A percentile compares a stretch with the other conserved stretches of the same genome.
These are phyloP conservation scores for Glaucomys volans DNA, from an alignment of 2,113 vertebrate species.

Conservation along the genomic window DNA sequence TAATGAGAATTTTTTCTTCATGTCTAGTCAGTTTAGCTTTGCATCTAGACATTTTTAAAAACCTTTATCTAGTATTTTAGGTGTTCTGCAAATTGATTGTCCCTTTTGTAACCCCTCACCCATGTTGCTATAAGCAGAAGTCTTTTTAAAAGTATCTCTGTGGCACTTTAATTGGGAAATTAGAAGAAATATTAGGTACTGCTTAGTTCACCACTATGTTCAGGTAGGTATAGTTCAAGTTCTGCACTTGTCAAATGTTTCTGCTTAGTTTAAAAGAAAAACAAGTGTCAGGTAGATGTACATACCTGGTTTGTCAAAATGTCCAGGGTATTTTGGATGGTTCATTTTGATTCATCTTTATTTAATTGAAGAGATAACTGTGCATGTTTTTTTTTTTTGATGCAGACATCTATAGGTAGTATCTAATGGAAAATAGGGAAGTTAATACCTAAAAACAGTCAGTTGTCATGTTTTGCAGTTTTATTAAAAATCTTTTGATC, in stretches of 20 bases:
- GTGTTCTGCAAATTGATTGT: not conserved
- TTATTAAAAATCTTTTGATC: not conserved
- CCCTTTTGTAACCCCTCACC: not conserved
- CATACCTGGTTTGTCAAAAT: not conserved
- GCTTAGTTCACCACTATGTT: not conserved
- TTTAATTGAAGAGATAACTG: not conserved
- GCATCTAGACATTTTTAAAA: not conserved
- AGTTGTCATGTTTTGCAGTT: not conserved
- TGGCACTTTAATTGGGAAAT: not conserved
- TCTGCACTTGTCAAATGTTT: not conserved
- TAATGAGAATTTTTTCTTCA: not conserved
- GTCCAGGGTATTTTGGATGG: not conserved
- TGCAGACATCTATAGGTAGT: not conserved
- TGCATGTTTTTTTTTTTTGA: not conserved
- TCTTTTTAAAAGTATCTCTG: not conserved
- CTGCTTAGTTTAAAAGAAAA: not conserved
- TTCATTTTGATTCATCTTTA: not conserved
- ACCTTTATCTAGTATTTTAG: not conserved
- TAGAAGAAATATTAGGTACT: not conserved
- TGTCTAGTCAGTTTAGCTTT: not conserved
- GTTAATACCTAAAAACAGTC: not conserved
- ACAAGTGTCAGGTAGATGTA: not conserved
- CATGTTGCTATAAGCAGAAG: not conserved
- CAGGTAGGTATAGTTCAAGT: not conserved
- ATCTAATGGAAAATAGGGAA: not conserved